These are phyloP conservation scores for Umimayanthus chanpuru DNA, from an alignment of 92 coral and sea anemone species.

Conservation along the genomic window DNA sequence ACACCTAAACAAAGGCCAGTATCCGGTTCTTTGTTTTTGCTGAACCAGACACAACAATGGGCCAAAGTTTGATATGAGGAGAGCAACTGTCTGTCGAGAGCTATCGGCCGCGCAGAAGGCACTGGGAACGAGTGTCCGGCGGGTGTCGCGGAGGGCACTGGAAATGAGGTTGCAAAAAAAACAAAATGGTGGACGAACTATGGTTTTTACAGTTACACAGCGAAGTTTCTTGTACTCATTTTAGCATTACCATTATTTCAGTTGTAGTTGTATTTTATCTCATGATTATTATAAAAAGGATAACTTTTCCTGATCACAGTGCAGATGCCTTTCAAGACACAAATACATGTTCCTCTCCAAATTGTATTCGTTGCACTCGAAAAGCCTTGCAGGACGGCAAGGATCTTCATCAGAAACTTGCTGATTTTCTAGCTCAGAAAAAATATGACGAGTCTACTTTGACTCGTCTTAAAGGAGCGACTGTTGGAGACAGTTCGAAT, in stretches of 20 bases:
- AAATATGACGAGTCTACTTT: slow-evolving; percentile 26
- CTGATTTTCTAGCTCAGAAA: slow-evolving; percentile 45
- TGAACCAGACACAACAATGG: no score
- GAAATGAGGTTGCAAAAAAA: not conserved
- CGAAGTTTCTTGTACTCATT: not conserved
- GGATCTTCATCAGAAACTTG: slow-evolving; percentile 51
- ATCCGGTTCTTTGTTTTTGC: no score
- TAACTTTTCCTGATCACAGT: not conserved
- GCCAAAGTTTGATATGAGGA: no score
- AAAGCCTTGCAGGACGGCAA: slow-evolving; percentile 36
- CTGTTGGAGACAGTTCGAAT: slow-evolving; percentile 21
- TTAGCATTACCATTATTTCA: not conserved
- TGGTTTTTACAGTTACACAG: no score
- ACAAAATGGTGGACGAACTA: slow-evolving; percentile 6
- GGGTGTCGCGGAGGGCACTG: no score
- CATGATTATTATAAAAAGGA: not conserved
- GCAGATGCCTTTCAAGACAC: not conserved
- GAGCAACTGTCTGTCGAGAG: no score
- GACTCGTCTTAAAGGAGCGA: slow-evolving; percentile 51
- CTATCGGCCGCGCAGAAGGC: no score
- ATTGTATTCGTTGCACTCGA: slow-evolving; percentile 63
- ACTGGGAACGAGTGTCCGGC: no score
- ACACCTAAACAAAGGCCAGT: no score
- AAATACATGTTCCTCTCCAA: slow-evolving; percentile 57
- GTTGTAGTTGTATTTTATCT: not conserved